Base-by-base conservation (phyloP, 2,888 invertebrate species). In the Microctonus aethiopoides region DNA sequence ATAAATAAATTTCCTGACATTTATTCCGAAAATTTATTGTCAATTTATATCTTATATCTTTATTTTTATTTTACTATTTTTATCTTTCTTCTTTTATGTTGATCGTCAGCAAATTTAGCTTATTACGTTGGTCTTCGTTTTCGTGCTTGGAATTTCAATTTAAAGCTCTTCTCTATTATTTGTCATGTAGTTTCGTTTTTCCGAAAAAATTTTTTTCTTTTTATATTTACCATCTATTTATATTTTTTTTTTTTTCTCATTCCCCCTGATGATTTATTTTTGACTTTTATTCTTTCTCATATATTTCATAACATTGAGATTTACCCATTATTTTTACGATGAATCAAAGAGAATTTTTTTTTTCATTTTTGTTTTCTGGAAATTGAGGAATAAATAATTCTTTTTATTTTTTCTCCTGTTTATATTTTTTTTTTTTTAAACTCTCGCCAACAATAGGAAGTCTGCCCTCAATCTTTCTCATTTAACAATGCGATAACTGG, bases 31-130 rank as follows among this genome's bases (percentile, higher is more conserved):
- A n/a, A n/a, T n/a, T n/a, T n/a, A n/a, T n/a, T n/a, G n/a, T n/a
- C n/a, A n/a, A n/a, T n/a, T n/a, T n/a, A n/a, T n/a, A n/a, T n/a
- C n/a, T n/a, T n/a, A n/a, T n/a, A n/a, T n/a, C n/a, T 85, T 85
- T 84, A 56, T 36, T 11, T 22, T 16, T 20, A 57, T 57, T 24
- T 41, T 64, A 22, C 41, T 1, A 22, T 61, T n/a, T 32, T 34
- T 13, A 24, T 59, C 59, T 57, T 13, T 13, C 2, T 34, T 3
- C 16, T 26, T 10, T 41, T 62, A 57, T 51, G 62, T 67, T 61
- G 64, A 67, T 52, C 51, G 57, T 51, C 61, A 39, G 46, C 46
- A 46, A 52, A 67, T 67, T 67, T 60, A 59, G 29, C 29, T 59
- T 59, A 57, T 57, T 57, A 29, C 34, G 26, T 57, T 29, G 32